Conservation (phyloP, 2,888 invertebrate genomes). For the Willowsia nigromaculata region DNA sequence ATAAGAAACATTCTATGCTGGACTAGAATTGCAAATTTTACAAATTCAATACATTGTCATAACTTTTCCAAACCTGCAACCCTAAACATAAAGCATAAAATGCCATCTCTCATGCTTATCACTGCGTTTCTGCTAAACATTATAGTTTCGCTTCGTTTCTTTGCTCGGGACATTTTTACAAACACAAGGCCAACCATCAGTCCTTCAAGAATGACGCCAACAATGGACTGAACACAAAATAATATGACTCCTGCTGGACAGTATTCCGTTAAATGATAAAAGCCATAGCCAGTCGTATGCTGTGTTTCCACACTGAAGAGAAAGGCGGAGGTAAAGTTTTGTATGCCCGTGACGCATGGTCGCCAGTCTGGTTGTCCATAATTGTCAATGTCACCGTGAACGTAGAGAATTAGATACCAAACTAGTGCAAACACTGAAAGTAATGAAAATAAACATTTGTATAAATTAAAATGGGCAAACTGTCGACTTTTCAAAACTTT, state of each 20-base stretch:
- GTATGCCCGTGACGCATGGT: slow-evolving; percentile 82
- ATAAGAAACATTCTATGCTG: too few relatives aligned
- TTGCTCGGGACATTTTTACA: slow-evolving; percentile 96
- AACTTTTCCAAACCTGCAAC: slow-evolving; percentile 88
- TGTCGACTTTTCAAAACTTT: background rate
- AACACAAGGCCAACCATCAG: slow-evolving; percentile 83
- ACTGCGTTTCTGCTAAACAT: slow-evolving; percentile 94
- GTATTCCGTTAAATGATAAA: slow-evolving; percentile 79
- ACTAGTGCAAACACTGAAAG: slow-evolving; percentile 86
- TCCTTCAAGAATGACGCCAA: slow-evolving; percentile 80
- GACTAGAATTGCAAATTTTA: background rate
- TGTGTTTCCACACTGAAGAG: slow-evolving; percentile 83
- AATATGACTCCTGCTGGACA: slow-evolving; percentile 72
- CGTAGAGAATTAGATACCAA: slow-evolving; percentile 94
- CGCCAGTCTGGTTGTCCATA: slow-evolving; percentile 78
- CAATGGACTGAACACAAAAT: slow-evolving; percentile 76
- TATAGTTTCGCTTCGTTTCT: slow-evolving; percentile 88
- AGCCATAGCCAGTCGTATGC: slow-evolving; percentile 74
- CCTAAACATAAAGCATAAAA: slow-evolving; percentile 92
- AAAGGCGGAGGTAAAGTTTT: slow-evolving; percentile 82
- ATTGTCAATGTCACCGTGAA: slow-evolving; percentile 89
- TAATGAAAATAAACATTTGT: background rate
- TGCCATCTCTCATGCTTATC: slow-evolving; percentile 91
- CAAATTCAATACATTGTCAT: background rate
- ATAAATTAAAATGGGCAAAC: background rate